Evolutionary conservation across 2,113 vertebrate genomes (phyloP).

Genomic region (Ctenodactylus gundi): DNA sequence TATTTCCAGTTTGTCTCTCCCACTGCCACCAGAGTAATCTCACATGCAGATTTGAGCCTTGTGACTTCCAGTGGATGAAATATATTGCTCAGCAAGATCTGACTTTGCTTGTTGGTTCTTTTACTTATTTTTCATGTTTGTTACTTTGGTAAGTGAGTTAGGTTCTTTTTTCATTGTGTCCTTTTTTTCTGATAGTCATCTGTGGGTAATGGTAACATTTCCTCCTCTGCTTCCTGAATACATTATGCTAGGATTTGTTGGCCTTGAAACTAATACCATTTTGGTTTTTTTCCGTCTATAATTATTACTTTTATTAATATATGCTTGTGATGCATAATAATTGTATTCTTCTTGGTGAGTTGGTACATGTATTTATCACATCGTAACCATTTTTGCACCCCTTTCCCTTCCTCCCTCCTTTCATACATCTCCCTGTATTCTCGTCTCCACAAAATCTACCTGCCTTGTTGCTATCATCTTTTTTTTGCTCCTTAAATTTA

Average conservation of each 20-base stretch:
- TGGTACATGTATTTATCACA: no score
- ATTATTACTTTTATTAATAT: no score
- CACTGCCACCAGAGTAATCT: background rate
- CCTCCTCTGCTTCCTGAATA: background rate
- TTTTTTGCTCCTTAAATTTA: no score
- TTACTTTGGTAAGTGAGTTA: background rate
- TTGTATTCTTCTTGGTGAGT: no score
- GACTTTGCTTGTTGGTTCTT: background rate
- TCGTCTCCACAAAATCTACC: no score
- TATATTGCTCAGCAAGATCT: background rate
- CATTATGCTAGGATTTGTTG: background rate
- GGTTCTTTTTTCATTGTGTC: background rate
- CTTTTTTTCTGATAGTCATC: background rate
- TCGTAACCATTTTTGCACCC: no score
- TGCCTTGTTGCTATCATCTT: no score
- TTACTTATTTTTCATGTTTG: background rate
- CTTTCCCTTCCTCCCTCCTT: no score
- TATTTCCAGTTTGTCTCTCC: background rate
- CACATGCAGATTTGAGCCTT: background rate
- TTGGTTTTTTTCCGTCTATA: no score
- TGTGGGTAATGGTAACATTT: background rate
- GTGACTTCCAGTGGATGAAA: background rate
- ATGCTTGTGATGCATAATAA: no score
- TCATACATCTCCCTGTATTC: no score
- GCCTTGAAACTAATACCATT: background rate